phyloP scores from a whole-genome alignment of 2,113 vertebrate genomes.

The Rhynchomys soricoides region DNA sequence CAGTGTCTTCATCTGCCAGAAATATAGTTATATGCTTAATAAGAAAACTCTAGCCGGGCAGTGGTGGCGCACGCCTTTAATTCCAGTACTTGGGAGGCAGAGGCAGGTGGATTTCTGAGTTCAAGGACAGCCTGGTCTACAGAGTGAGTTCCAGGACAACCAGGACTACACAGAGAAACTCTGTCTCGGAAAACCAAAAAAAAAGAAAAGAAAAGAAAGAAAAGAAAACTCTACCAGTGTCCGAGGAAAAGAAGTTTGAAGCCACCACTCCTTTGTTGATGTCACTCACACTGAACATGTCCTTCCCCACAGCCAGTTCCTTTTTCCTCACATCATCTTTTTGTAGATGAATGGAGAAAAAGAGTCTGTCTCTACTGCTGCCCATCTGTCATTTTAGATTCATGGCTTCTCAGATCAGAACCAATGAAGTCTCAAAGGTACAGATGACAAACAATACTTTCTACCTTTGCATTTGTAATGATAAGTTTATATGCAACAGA shows the following conservation, averaged over 20 bases:
- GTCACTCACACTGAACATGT: not conserved
- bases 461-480: not conserved
- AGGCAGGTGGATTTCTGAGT: too few relatives aligned
- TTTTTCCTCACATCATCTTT: not conserved
- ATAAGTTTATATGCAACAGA: not conserved
- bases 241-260: not conserved
- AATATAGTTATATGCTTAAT: not conserved
- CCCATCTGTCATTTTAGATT: not conserved
- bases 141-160: too few relatives aligned
- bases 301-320: not conserved
- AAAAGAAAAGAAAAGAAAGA: too few relatives aligned
- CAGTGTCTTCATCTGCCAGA: not conserved
- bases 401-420: not conserved
- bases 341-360: not conserved
- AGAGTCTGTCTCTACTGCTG: not conserved
- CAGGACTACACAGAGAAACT: too few relatives aligned
- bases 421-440: not conserved
- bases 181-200: too few relatives aligned
- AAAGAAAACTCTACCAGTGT: conserved; percentile 14
- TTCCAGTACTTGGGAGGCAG: too few relatives aligned
- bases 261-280: too few relatives aligned
- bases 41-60: conserved; percentile 47
- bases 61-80: too few relatives aligned
- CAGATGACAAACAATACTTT: not conserved
- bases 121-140: too few relatives aligned